phyloP scores from a whole-genome alignment of 2,888 invertebrate genomes.

The Asteroscopus sphinx region DNA sequence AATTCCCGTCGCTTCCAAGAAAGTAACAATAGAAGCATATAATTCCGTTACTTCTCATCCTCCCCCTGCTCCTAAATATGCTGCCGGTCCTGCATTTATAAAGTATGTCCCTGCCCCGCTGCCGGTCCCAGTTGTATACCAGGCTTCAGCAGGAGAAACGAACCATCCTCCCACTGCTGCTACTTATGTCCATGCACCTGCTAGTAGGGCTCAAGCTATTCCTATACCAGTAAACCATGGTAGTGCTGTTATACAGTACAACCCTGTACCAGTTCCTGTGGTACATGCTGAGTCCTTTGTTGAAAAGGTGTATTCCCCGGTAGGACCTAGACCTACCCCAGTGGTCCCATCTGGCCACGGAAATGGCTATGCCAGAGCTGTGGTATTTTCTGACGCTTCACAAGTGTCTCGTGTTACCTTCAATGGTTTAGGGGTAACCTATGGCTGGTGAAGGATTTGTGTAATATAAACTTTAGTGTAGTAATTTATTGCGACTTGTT shows the following conservation, averaged over 20 bases:
- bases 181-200: conserved; percentile 12
- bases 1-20: conserved; percentile 17
- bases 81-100: not conserved
- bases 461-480: conserved; percentile 21
- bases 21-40: conserved; percentile 28
- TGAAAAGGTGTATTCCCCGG: conserved; percentile 11
- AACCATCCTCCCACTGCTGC: conserved; percentile 5
- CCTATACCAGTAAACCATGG: conserved; percentile 3
- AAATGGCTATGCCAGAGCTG: conserved; percentile 37
- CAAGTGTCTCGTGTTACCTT: conserved; percentile 89
- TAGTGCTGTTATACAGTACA: conserved; percentile 19
- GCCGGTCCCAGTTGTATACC: conserved; percentile 44
- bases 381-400: conserved; percentile 55
- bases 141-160: conserved; percentile 1
- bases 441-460: conserved; percentile 64
- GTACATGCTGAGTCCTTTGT: conserved; percentile 17
- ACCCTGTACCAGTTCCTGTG: conserved; percentile 19
- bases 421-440: conserved; percentile 84
- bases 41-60: conserved; percentile 33
- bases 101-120: conserved; percentile 18
- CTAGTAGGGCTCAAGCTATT: conserved; percentile 7
- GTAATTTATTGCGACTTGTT: conserved; percentile 31
- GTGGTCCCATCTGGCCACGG: conserved; percentile 6
- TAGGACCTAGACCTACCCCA: not conserved
- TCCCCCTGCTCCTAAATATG: conserved; percentile 35